phyloP scores from a whole-genome alignment of 2,797 vertebrate species.

The Eptatretus atami region DNA sequence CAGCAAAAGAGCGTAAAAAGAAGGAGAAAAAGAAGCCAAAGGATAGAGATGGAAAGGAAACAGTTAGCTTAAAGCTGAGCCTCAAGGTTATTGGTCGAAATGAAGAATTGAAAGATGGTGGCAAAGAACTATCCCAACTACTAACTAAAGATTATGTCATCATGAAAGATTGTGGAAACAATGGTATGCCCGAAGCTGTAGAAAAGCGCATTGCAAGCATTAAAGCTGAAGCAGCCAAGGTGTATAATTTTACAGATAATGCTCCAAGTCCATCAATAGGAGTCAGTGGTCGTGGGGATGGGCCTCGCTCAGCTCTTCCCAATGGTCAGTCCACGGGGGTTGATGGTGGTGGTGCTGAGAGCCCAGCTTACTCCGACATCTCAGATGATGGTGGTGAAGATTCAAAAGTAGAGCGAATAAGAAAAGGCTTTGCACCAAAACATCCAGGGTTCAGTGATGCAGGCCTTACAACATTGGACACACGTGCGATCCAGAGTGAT shows the following conservation, averaged over 20 bases:
- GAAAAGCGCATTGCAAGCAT: constrained; percentile 98
- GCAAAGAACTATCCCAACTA: not conserved
- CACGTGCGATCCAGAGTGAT: constrained; percentile 1
- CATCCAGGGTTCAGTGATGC: not conserved
- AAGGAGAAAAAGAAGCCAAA: constrained; percentile 77
- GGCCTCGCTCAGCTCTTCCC: constrained; percentile 22
- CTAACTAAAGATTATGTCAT: constrained; percentile 24
- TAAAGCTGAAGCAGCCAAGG: constrained; percentile 84
- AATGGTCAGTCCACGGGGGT: constrained; percentile 60
- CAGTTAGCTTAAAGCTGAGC: constrained; percentile 33
- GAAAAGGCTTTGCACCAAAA: not conserved
- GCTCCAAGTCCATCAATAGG: constrained; percentile 89
- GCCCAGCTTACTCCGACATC: constrained; percentile 86
- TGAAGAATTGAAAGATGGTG: constrained; percentile 19
- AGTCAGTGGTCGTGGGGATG: constrained; percentile 45
- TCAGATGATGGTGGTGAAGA: constrained; percentile 61
- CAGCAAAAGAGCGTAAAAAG: constrained; percentile 65
- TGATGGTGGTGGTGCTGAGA: constrained; percentile 71
- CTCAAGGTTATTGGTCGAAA: constrained; percentile 21
- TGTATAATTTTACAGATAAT: constrained; percentile 94
- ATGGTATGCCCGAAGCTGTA: constrained; percentile 43
- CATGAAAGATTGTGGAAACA: constrained; percentile 45
- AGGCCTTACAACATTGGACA: constrained; percentile 2
- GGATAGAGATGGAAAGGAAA: constrained; percentile 33
- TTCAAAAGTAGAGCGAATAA: constrained; percentile 18